Evolutionary conservation across 2,888 invertebrate genomes (phyloP), one percentile per base, ranked within the genome.

Genomic region (Eumerus sabulonum): DNA sequence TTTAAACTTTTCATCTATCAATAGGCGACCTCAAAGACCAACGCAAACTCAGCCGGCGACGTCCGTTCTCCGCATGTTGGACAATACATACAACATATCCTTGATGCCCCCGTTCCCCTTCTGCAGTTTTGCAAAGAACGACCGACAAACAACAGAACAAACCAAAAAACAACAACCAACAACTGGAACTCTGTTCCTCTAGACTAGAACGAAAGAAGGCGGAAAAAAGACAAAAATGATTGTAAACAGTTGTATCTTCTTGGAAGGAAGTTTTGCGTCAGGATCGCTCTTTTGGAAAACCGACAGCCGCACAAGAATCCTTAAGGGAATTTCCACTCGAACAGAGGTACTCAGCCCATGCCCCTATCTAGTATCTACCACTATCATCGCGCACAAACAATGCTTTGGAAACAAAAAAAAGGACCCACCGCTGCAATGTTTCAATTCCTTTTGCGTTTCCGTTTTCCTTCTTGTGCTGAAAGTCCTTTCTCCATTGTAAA

Each of bases 281-380:
- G 63, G 53, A 64, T 14, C 60, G 66, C 62, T 77, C 72, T 71
- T 60, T 77, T 72, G 72, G 66, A 72, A 67, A 77, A 72, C 72
- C 72, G 62, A 71, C 64, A 76, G 63, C 60, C 70, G 64, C 76
- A 59, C 64, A 76, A 50, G 64, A 66, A 71, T 62, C 50, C 64
- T 64, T 45, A 36, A 35, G 66, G 64, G 71, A 62, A 60, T 62
- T 67, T 56, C 18, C 38, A 54, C 45, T 60, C 19, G 40, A 76
- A 59, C 40, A 50, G 18, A 60, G 17, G 44, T 59, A 40, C 64
- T 48, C 13, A 47, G 42, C 27, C 18, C 16, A 47, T 38, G 14
- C 40, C 1, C 12, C 42, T n/a, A n/a, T n/a, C n/a, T n/a, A n/a
- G n/a, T n/a, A n/a, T 27, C 27, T 7, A 27, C 27, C 7, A 2